These are phyloP conservation scores for Zaprionus vittiger DNA, from an alignment of 1,140 invertebrate species.

Conservation along the genomic window DNA sequence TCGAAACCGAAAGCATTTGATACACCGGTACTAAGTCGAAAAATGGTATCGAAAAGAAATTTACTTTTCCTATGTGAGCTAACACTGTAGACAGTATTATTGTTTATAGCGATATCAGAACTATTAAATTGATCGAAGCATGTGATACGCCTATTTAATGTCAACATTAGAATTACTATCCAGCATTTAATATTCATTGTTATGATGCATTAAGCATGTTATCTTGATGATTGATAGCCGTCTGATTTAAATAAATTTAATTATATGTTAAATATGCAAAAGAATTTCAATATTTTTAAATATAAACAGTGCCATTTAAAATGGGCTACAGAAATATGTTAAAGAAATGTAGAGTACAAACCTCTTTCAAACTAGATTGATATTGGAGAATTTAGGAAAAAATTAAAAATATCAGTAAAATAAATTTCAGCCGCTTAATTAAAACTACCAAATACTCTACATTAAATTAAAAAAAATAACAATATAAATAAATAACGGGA, in stretches of 20 bases:
- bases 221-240: constrained; percentile 35
- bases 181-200: constrained; percentile 67
- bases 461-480: not conserved
- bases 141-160: constrained; percentile 50
- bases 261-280: constrained; percentile 29
- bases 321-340: constrained; percentile 28
- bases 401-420: not conserved
- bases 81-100: constrained; percentile 37
- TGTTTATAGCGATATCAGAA: constrained; percentile 46
- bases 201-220: constrained; percentile 62
- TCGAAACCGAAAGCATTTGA: constrained; percentile 85
- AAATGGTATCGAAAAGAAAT: constrained; percentile 88
- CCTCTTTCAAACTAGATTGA: constrained; percentile 8
- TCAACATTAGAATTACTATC: constrained; percentile 65
- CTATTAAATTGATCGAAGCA: constrained; percentile 48
- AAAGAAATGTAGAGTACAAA: constrained; percentile 68
- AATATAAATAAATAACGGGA: no score
- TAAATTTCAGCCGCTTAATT: not conserved
- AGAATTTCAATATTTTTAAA: constrained; percentile 48
- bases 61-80: constrained; percentile 84
- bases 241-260: constrained; percentile 28
- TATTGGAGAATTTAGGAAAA: constrained; percentile 1
- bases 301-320: constrained; percentile 65
- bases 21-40: constrained; percentile 85
- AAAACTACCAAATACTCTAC: not conserved